phyloP scores from a whole-genome alignment of 2,888 invertebrate species.

The Shargacucullia verbasci region DNA sequence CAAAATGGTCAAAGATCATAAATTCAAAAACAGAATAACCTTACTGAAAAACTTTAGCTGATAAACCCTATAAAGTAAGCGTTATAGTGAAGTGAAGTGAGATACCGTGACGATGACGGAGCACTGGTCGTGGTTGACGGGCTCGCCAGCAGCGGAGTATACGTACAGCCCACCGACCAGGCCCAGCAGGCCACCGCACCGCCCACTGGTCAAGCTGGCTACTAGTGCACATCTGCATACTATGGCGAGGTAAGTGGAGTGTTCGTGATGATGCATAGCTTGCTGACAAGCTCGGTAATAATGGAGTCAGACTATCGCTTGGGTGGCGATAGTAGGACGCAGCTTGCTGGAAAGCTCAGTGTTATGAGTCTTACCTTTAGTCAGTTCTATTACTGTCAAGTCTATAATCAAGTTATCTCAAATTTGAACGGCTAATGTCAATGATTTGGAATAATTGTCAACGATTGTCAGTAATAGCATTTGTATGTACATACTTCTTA shows the following conservation, averaged over 20 bases:
- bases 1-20: not conserved
- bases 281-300: slow-evolving; percentile 1
- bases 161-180: slow-evolving; percentile 84
- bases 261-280: slow-evolving; percentile 3
- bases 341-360: no score
- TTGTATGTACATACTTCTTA: no score
- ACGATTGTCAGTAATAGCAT: no score
- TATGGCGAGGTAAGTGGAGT: slow-evolving; percentile 76
- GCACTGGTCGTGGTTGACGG: slow-evolving; percentile 86
- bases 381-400: not conserved
- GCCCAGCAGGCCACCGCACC: slow-evolving; percentile 81
- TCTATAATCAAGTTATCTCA: not conserved
- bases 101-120: slow-evolving; percentile 72
- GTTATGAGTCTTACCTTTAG: no score
- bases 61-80: slow-evolving; percentile 6
- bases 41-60: not conserved
- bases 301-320: no score
- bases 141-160: slow-evolving; percentile 77
- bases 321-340: no score
- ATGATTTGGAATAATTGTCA: no score
- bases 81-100: slow-evolving; percentile 29
- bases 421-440: no score
- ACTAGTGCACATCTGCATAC: slow-evolving; percentile 83
- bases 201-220: slow-evolving; percentile 84
- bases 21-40: not conserved